Base-by-base conservation (phyloP, 2,113 vertebrate species). In the Myrmophylax atrothorax region DNA sequence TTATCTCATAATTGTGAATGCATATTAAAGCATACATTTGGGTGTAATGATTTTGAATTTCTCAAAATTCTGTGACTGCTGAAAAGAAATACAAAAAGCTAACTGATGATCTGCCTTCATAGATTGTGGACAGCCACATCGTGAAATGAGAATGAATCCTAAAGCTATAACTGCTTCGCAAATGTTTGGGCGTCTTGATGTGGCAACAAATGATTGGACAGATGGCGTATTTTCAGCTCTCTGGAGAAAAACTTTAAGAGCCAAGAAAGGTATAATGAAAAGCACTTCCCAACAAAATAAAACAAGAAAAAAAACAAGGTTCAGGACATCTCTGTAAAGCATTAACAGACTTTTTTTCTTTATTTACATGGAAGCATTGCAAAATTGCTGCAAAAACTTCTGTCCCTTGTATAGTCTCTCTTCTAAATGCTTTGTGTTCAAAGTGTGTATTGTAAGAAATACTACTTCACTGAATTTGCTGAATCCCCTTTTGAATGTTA, bases 141-240 rank as follows among this genome's bases (percentile, higher is more conserved):
- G 98, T 95, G 99, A 99, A 97, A 98, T 99, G 99, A 98, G 99
- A 82, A 99, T 99, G 99, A 99, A 99, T 97, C 99, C 99, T 46
- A 99, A 99, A 98, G 99, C 99, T 58, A 99, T 99, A 84, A 99
- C 99, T 7, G 99, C 99, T 17, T 93, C 99, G 5, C 99, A 99
- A 96, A 99, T 99, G 99, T 99, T 99, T 92, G 99, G 99, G 37
- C 98, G 98, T 58, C 98, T 99, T 1, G 99, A 99, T 35, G 99
- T 99, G 42, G 99, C 99, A 49, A 99, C 99, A 20, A 99, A 99
- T 31, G 99, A 99, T 92, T 99, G 99, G 99, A 99, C 99, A 4
- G 99, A 99, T 79, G 99, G 99, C 63, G 99, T 99, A 91, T 99
- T 99, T 97, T 99, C 99, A 37, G 97, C 98, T 1, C 98, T 99